Base-by-base conservation (phyloP, 2,113 vertebrate genomes). In the Scalopus aquaticus region DNA sequence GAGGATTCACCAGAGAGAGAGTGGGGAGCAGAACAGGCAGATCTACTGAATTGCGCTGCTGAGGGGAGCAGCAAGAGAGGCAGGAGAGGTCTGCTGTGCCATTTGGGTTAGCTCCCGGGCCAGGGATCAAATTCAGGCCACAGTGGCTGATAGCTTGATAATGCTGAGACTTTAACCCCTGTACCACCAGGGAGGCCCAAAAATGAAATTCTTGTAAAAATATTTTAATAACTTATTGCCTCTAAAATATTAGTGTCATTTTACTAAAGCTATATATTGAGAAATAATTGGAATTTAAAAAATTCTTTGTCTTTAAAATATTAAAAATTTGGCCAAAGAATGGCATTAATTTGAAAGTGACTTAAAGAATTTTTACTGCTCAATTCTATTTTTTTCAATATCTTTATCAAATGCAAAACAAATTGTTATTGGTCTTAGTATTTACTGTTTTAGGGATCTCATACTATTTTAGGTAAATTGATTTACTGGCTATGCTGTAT, bases 211-310 rank as follows among this genome's bases (percentile, higher is more conserved):
- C 30, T 86, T 82, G 28, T 80, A 72, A 42, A 91, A 93, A 77
- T 88, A 77, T 80, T 94, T 94, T 9, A 79, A 9, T 73, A 85
- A 51, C 28, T 54, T 83, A 32, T 56, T 78, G n/a, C 1, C 24
- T 94, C 74, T 51, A 30, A 89, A 78, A 81, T 89, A 44, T 3
- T 79, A 49, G 8, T 73, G 24, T 83, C 16, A n/a, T 92, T 82
- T 94, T 84, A 54, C 37, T 51, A 93, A 88, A 97, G 28, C 3
- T 42, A 67, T 39, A 79, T 82, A 82, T 86, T 67, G 78, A 28
- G 20, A 79, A 86, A 83, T 69, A 60, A 69, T 17, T 74, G 13
- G 12, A 9, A 42, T 51, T n/a, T 69, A 69, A 15, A 7, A 60
- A 79, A 60, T 39, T 74, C 35, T 62, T 49, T 83, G 5, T 77